Percentiles rank a stretch among this genome's conserved stretches.
Conservation (phyloP, 2,113 vertebrate genomes). For the Cercocebus atys region DNA sequence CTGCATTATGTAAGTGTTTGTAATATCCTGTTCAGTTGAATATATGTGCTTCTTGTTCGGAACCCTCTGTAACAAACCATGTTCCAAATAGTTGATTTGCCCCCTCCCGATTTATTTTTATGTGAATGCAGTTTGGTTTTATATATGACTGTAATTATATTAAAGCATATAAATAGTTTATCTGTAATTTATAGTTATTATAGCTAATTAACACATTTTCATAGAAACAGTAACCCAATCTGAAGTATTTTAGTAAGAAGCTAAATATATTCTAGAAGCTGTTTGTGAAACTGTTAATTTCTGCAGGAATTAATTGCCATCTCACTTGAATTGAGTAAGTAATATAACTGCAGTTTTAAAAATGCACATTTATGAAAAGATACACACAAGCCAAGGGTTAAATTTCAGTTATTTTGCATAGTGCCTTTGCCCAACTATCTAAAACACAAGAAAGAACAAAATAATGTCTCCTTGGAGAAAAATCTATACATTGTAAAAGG, state of each 20-base stretch:
- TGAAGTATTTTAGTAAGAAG: not conserved
- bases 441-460: constrained; percentile 2
- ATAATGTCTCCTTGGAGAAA: not conserved
- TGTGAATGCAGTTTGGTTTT: not conserved
- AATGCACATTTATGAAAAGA: not conserved
- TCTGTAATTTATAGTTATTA: not conserved
- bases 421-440: not conserved
- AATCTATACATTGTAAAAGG: constrained; percentile 11
- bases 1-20: not conserved
- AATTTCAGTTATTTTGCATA: not conserved
- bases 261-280: not conserved
- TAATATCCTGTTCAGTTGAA: not conserved
- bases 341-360: not conserved
- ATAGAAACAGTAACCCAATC: not conserved
- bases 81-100: not conserved
- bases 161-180: constrained; percentile 4
- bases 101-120: not conserved
- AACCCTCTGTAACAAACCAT: not conserved
- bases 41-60: not conserved
- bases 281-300: not conserved
- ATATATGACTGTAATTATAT: not conserved
- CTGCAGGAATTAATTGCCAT: not conserved
- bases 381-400: not conserved
- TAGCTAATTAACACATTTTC: not conserved
- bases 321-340: constrained; percentile 1